phyloP scores from a whole-genome alignment of 2,888 invertebrate species.

The Sphaerophoria taeniata region DNA sequence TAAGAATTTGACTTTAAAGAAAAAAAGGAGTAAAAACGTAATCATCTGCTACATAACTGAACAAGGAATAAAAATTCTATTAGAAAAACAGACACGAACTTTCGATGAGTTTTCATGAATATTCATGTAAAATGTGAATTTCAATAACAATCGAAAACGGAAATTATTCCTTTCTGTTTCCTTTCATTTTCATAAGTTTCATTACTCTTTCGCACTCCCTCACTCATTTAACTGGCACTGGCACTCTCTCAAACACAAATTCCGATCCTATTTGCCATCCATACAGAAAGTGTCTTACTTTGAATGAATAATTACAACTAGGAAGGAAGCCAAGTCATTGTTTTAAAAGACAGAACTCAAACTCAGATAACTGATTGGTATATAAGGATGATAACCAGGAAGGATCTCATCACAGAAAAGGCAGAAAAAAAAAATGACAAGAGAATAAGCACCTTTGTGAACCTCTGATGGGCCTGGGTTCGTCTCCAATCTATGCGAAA shows the following conservation, averaged over 20 bases:
- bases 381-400: slow-evolving; percentile 61
- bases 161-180: slow-evolving; percentile 74
- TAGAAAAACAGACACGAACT: slow-evolving; percentile 72
- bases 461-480: slow-evolving; percentile 40
- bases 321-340: slow-evolving; percentile 46
- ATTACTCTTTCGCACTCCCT: not conserved
- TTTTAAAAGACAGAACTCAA: slow-evolving; percentile 20
- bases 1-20: not conserved
- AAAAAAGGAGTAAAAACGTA: not conserved
- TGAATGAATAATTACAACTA: slow-evolving; percentile 71
- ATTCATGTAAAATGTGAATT: slow-evolving; percentile 73
- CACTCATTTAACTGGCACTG: not conserved
- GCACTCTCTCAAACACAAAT: slow-evolving; percentile 8
- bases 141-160: slow-evolving; percentile 75
- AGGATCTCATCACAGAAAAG: slow-evolving; percentile 66
- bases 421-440: too few relatives aligned
- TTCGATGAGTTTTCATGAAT: slow-evolving; percentile 70
- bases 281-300: slow-evolving; percentile 53
- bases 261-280: not conserved
- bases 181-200: slow-evolving; percentile 71
- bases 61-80: slow-evolving; percentile 43
- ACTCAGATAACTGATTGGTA: not conserved
- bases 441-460: slow-evolving; percentile 27
- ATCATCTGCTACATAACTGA: not conserved
- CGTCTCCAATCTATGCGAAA: slow-evolving; percentile 36